Conservation (phyloP, 2,113 vertebrate genomes). For the Podiceps cristatus region DNA sequence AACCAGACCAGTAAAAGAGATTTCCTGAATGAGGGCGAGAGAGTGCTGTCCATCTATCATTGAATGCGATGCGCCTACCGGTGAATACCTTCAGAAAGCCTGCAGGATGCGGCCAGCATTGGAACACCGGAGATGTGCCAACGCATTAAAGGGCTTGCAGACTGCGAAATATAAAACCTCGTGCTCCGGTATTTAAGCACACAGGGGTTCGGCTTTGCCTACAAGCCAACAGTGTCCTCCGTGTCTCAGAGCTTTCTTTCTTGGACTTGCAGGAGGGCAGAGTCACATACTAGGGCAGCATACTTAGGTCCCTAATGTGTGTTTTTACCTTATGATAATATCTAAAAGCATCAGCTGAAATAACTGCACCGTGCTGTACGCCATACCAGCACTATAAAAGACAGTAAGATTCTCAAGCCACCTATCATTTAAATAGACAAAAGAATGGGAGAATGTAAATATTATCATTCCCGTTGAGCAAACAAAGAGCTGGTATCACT, state of each 20-base stretch:
- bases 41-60: rapidly evolving
- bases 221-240: not conserved
- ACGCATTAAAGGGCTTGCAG: not conserved
- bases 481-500: conserved; percentile 11
- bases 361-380: rapidly evolving
- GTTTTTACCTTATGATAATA: not conserved
- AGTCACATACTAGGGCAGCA: rapidly evolving
- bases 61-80: not conserved
- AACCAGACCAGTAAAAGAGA: not conserved
- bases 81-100: not conserved
- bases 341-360: not conserved
- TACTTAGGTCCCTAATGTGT: not conserved
- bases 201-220: not conserved
- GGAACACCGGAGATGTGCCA: not conserved
- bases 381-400: not conserved
- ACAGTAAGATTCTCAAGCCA: not conserved
- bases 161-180: not conserved
- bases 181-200: not conserved
- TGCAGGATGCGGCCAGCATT: not conserved
- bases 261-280: not conserved
- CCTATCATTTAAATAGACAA: conserved; percentile 23
- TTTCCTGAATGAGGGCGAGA: not conserved
- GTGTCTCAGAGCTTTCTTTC: not conserved
- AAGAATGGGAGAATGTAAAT: conserved; percentile 38
- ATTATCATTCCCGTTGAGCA: conserved; percentile 19